Base-by-base conservation (phyloP, 30 jellyfish, hydroid and myxozoan species). In the Morbakka virulenta region DNA sequence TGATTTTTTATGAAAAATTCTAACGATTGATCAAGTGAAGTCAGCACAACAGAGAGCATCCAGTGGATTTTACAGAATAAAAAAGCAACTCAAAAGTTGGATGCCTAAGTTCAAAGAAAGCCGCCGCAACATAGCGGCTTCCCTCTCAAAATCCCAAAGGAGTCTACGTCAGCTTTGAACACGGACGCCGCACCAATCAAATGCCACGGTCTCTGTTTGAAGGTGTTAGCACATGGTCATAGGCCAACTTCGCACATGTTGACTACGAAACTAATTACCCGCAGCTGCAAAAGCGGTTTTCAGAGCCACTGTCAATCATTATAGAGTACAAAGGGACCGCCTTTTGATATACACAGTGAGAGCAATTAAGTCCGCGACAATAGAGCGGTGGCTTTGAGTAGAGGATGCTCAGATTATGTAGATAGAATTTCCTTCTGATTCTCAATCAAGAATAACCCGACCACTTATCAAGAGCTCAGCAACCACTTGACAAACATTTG, bases 71-170 rank as follows among this genome's bases (percentile, higher is more conserved):
- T 41, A 6, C 57, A 41, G 57, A 41, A 41, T 41, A 41, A 17
- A 41, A 41, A 17, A 9, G 17, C 9, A 9, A 6, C 57, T 6
- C 9, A 41, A 17, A 41, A 41, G 13, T 41, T 41, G 9, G 57
- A 41, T 41, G 57, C 57, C 17, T 9, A 41, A 86, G 93, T 34
- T 86, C 96, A 86, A 86, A 86, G 86, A 64, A 80, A 31, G 88
- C 96, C 96, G 96, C 88, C 96, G 91, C 91, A 83, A 72, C 77
- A 77, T 64, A 86, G 96, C 88, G 96, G 96, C 96, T 86, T 86
- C 96, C 96, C 88, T 67, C 51, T 81, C 71, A 86, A 76, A 86
- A 77, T 81, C 77, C 83, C 89, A 79, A 74, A 82, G 77, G 96
- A 64, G 85, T 25, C 96, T 34, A 86, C 96, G 96, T 86, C 96